phyloP scores from a whole-genome alignment of 1,140 invertebrate species.

The Cyclargus thomasi region DNA sequence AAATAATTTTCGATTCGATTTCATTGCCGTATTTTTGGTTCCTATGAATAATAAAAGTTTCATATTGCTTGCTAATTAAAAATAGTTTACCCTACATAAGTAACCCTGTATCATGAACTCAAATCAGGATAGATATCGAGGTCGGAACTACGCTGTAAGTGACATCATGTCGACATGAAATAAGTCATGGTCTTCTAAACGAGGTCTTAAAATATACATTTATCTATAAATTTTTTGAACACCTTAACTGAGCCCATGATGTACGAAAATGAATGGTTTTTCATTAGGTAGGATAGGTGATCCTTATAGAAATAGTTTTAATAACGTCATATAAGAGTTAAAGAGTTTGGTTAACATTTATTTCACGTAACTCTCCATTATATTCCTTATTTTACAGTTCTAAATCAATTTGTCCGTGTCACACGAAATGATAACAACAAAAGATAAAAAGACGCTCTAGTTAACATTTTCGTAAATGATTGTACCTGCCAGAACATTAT shows the following conservation, averaged over 20 bases:
- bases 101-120: slow-evolving; percentile 23
- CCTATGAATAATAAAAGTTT: too few species aligned
- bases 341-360: background rate
- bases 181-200: background rate
- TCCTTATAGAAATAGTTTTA: too few species aligned
- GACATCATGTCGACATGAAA: background rate
- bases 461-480: slow-evolving; percentile 2
- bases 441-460: background rate
- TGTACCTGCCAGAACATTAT: slow-evolving; percentile 10
- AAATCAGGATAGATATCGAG: slow-evolving; percentile 15
- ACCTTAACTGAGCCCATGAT: background rate
- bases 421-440: background rate
- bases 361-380: background rate
- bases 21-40: too few species aligned
- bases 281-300: too few species aligned
- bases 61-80: background rate
- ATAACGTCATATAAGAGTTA: too few species aligned
- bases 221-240: background rate
- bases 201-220: background rate
- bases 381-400: background rate
- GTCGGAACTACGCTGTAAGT: slow-evolving; percentile 15
- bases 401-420: slow-evolving; percentile 1
- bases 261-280: too few species aligned
- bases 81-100: slow-evolving; percentile 4
- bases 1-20: too few species aligned